A percentile compares a stretch with the other conserved stretches of the same genome.
Evolutionary conservation across 2,888 invertebrate species (phyloP).

Genomic region (Catonia carolina): DNA sequence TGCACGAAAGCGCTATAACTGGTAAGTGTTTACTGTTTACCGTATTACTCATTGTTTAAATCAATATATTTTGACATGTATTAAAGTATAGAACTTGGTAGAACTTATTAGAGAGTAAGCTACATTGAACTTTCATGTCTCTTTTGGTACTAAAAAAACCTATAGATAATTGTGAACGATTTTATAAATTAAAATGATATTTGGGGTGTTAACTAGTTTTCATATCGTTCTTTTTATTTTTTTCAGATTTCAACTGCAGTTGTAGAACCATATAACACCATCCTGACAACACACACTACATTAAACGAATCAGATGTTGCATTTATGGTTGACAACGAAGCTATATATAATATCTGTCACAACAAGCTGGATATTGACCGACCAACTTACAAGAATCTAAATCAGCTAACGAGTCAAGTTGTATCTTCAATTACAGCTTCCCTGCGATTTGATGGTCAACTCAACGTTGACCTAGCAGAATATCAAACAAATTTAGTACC

Average conservation of each 20-base stretch:
- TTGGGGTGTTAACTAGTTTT: no score
- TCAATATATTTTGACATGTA: no score
- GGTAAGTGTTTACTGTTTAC: no score
- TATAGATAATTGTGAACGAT: no score
- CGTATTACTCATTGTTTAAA: no score
- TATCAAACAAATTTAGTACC: slow-evolving; percentile 73
- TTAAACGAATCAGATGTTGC: slow-evolving; percentile 40
- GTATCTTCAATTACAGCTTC: slow-evolving; percentile 79
- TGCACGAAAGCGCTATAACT: no score
- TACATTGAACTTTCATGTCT: no score
- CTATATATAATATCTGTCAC: slow-evolving; percentile 46
- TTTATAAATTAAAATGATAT: no score
- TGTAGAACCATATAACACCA: slow-evolving; percentile 43
- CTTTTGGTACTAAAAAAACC: no score
- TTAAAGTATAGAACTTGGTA: no score
- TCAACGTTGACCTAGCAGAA: slow-evolving; percentile 55
- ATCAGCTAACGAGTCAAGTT: slow-evolving; percentile 48
- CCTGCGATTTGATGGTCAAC: slow-evolving; percentile 77
- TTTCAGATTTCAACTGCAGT: slow-evolving; percentile 40
- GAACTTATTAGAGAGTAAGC: no score
- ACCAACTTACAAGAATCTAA: slow-evolving; percentile 52
- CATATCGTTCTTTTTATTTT: no score
- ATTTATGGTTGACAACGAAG: slow-evolving; percentile 42
- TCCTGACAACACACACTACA: slow-evolving; percentile 41
- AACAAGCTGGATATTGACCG: slow-evolving; percentile 49